Conservation (phyloP, 2,888 invertebrate genomes). For the Caradrina kadenii region DNA sequence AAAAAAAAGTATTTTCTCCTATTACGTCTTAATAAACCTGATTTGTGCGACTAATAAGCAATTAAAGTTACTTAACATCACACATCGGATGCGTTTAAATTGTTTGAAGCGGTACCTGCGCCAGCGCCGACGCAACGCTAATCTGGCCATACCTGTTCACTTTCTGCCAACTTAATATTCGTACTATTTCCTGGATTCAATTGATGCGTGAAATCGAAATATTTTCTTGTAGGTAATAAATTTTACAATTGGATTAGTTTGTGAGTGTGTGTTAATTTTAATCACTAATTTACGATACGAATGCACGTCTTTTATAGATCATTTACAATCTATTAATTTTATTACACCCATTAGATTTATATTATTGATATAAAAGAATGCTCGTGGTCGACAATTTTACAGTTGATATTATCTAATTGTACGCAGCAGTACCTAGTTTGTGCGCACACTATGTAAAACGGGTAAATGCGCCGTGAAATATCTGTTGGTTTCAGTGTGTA, state of each 20-base stretch:
- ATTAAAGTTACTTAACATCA: constrained; percentile 76
- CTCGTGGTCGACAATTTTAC: neutral
- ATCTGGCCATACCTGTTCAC: constrained; percentile 61
- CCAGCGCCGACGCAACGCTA: constrained; percentile 56
- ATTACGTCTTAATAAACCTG: constrained; percentile 63
- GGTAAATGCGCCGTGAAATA: neutral
- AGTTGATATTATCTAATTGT: neutral
- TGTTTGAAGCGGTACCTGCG: constrained; percentile 49
- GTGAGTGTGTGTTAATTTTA: constrained; percentile 10
- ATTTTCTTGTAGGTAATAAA: constrained; percentile 18
- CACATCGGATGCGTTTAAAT: constrained; percentile 68
- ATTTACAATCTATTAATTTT: constrained; percentile 1
- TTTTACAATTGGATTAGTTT: constrained; percentile 14
- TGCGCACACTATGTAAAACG: neutral
- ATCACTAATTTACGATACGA: neutral
- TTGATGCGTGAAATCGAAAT: constrained; percentile 60
- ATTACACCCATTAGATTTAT: neutral
- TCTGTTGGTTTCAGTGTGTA: constrained; percentile 1
- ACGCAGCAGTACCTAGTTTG: neutral
- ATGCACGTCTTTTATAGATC: neutral
- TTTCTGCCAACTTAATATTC: constrained; percentile 64
- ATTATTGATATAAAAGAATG: neutral
- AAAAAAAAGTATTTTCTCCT: neutral
- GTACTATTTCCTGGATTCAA: constrained; percentile 60
- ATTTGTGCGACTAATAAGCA: constrained; percentile 69